Percentiles rank a stretch among this genome's conserved stretches.
Evolutionary conservation across 2,888 invertebrate species (phyloP).

Genomic region (Thyatira batis): DNA sequence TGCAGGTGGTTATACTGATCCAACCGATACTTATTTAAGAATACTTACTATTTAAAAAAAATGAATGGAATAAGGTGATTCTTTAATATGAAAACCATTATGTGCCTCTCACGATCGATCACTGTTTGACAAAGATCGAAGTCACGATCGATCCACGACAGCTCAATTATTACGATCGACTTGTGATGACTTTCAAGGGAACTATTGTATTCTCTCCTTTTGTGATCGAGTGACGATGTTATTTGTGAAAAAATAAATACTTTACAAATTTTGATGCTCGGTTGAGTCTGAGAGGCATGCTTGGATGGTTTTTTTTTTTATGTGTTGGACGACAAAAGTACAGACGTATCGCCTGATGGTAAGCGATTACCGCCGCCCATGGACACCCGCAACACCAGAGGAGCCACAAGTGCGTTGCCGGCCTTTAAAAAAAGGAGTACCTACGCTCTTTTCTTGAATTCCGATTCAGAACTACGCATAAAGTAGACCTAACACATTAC

Average conservation of each 20-base stretch:
- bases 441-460: too few relatives aligned
- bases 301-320: too few relatives aligned
- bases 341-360: too few relatives aligned
- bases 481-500: too few relatives aligned
- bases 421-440: too few relatives aligned
- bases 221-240: not conserved
- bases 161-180: conserved; percentile 21
- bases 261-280: too few relatives aligned
- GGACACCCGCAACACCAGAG: too few relatives aligned
- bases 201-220: conserved; percentile 15
- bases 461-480: too few relatives aligned
- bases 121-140: conserved; percentile 24
- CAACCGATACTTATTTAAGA: not conserved
- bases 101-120: conserved; percentile 23
- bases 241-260: not conserved
- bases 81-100: conserved; percentile 12
- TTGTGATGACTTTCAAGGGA: conserved; percentile 21
- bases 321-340: too few relatives aligned
- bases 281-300: too few relatives aligned
- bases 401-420: too few relatives aligned
- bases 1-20: not conserved
- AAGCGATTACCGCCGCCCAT: too few relatives aligned
- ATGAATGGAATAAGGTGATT: not conserved
- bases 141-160: conserved; percentile 37
- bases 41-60: not conserved